Conservation (phyloP, 2,113 vertebrate species). For the Calidris pugnax region DNA sequence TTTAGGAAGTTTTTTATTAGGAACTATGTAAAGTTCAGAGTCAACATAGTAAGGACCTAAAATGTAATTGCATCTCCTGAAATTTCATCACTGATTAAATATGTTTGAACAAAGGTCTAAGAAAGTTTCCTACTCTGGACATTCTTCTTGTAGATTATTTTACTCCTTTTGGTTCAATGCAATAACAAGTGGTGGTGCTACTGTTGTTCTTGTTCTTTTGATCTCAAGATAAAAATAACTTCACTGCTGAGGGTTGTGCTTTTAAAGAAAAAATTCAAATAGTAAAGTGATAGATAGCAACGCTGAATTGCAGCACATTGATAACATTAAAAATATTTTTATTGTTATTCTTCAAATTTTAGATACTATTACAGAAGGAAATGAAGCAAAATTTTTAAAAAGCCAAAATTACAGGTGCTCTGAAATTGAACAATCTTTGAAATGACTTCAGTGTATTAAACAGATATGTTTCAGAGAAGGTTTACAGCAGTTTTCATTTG, state of each 20-base stretch:
- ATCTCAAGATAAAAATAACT: neutral
- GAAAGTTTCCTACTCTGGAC: neutral
- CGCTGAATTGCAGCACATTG: neutral
- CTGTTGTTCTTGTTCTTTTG: neutral
- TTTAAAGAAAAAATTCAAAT: neutral
- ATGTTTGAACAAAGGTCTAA: neutral
- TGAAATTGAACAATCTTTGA: neutral
- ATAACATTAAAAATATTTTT: neutral
- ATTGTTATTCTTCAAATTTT: neutral
- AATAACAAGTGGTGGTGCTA: neutral
- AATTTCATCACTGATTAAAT: neutral
- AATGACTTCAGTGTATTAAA: neutral
- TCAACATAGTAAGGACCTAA: neutral
- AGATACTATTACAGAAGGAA: neutral
- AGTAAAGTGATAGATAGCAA: neutral
- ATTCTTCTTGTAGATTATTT: neutral
- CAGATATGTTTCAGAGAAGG: neutral
- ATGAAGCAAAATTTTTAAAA: neutral
- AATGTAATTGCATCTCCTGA: neutral
- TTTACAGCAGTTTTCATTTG: neutral
- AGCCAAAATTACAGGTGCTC: neutral
- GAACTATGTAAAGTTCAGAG: neutral
- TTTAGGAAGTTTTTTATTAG: neutral
- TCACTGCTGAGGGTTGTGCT: neutral
- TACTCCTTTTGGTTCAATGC: neutral